phyloP scores from a whole-genome alignment of 2,888 invertebrate species.

The Apamea crenata region DNA sequence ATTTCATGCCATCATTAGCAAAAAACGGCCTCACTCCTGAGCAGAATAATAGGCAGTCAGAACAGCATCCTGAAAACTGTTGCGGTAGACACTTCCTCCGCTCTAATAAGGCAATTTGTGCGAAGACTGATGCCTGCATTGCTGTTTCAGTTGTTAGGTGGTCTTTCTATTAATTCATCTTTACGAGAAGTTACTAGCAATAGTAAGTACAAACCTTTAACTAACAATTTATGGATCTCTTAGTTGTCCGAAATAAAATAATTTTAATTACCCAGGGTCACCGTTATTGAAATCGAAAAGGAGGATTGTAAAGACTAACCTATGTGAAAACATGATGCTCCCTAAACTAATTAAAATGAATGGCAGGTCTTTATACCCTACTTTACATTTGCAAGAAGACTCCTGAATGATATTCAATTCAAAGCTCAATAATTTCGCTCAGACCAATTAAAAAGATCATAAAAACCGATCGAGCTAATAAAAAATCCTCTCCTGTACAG shows the following conservation, averaged over 20 bases:
- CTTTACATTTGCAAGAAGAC: not conserved
- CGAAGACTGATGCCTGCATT: not conserved
- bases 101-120: not conserved
- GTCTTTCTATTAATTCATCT: not conserved
- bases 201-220: not conserved
- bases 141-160: not conserved
- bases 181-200: not conserved
- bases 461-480: constrained; percentile 29
- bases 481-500: constrained; percentile 35
- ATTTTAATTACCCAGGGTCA: not conserved
- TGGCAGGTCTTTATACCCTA: not conserved
- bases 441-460: constrained; percentile 14
- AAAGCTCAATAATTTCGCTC: constrained; percentile 7
- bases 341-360: not conserved
- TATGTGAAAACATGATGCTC: not conserved
- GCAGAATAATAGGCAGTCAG: not conserved
- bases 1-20: not conserved
- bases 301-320: not conserved
- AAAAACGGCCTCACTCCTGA: not conserved
- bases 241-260: not conserved
- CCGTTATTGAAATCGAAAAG: too few species aligned
- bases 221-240: not conserved
- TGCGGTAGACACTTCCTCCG: not conserved
- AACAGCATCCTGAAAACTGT: not conserved
- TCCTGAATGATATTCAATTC: not conserved